These are phyloP conservation scores for Thecocarcelia acutangulata DNA, from an alignment of 2,888 invertebrate species.

Conservation along the genomic window DNA sequence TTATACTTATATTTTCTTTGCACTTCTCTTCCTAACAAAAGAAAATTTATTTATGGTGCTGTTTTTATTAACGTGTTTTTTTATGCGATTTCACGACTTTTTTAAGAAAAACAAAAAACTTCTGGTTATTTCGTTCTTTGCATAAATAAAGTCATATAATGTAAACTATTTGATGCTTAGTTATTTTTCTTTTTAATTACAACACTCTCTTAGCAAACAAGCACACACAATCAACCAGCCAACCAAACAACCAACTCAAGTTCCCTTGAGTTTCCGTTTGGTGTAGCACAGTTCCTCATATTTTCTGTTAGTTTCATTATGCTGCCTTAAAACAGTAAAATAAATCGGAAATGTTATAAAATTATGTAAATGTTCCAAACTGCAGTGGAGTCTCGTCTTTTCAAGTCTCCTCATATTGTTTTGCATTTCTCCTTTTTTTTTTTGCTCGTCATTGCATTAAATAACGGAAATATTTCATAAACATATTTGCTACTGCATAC, in stretches of 20 bases:
- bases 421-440: neutral
- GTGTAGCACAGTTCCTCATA: constrained; percentile 13
- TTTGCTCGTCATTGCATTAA: constrained; percentile 34
- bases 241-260: neutral
- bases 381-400: constrained; percentile 20
- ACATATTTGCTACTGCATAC: constrained; percentile 56
- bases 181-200: neutral
- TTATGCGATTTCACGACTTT: too few relatives aligned
- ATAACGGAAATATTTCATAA: constrained; percentile 58
- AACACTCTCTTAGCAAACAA: neutral
- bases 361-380: constrained; percentile 49
- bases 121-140: neutral
- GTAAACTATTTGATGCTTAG: neutral
- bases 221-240: neutral
- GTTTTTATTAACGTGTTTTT: too few relatives aligned
- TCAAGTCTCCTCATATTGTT: constrained; percentile 15
- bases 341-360: constrained; percentile 62
- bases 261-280: constrained; percentile 55
- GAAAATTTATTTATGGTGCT: too few relatives aligned
- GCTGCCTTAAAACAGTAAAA: constrained; percentile 36
- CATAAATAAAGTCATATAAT: neutral
- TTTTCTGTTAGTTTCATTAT: constrained; percentile 16
- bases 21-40: too few relatives aligned
- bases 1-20: too few relatives aligned
- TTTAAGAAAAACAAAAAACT: neutral